These are phyloP conservation scores for Darevskia mixta DNA, from an alignment of 2,797 vertebrate species.

Conservation along the genomic window DNA sequence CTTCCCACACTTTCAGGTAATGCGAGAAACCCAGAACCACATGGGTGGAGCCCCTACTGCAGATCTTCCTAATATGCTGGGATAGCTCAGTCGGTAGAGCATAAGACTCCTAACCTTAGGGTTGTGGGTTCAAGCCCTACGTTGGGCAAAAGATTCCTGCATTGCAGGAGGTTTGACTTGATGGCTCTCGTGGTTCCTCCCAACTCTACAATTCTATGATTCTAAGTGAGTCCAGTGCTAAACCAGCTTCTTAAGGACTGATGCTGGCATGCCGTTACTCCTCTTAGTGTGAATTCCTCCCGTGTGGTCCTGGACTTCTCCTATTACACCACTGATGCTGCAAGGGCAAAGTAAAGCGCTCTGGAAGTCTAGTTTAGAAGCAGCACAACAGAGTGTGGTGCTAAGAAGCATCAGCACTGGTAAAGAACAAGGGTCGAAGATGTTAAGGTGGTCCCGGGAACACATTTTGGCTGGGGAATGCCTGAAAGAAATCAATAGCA, in stretches of 20 bases:
- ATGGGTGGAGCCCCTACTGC: not conserved
- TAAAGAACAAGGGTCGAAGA: too few species aligned
- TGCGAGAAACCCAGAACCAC: not conserved
- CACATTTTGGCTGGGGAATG: too few species aligned
- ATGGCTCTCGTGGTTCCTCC: too few species aligned
- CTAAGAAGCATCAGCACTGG: not conserved
- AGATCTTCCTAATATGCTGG: too few species aligned
- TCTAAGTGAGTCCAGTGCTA: not conserved
- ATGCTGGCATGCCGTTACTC: not conserved
- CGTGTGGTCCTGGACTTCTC: not conserved
- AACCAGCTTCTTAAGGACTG: not conserved
- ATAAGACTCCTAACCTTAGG: too few species aligned
- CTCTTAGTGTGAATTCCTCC: not conserved
- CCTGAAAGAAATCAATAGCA: not conserved
- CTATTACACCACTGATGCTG: not conserved
- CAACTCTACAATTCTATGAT: too few species aligned
- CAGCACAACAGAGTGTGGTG: not conserved
- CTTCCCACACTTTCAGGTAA: not conserved
- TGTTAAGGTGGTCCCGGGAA: not conserved
- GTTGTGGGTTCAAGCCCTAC: too few species aligned
- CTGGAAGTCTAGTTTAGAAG: not conserved
- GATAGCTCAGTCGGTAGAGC: too few species aligned
- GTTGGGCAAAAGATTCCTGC: too few species aligned
- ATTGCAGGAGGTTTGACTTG: too few species aligned
- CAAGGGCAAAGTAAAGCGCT: not conserved